Conservation (phyloP, 2,888 invertebrate species). For the Stenoptilia bipunctidactyla region DNA sequence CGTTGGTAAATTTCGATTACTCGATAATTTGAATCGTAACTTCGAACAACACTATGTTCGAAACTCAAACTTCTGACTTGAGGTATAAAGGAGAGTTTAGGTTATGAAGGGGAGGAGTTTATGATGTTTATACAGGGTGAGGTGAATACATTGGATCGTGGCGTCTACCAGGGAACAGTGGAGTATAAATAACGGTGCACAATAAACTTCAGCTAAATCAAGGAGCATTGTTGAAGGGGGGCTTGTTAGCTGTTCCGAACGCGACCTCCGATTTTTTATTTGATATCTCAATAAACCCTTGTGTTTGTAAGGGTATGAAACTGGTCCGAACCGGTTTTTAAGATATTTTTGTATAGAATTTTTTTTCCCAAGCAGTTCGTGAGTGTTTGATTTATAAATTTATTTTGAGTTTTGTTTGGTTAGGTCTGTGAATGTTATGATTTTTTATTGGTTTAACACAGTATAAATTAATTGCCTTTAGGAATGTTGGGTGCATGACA, state of each 20-base stretch:
- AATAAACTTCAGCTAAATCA: constrained; percentile 65
- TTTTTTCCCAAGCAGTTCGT: constrained; percentile 29
- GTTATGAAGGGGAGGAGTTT: constrained; percentile 7
- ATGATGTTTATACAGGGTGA: constrained; percentile 14
- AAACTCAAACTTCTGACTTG: constrained; percentile 7
- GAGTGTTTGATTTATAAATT: constrained; percentile 58
- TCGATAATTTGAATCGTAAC: no score
- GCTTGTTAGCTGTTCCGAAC: constrained; percentile 41
- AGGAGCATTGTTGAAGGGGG: constrained; percentile 59
- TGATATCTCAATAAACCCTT: constrained; percentile 66
- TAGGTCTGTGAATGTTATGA: constrained; percentile 27
- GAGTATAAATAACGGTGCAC: constrained; percentile 65
- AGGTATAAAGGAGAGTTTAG: constrained; percentile 13
- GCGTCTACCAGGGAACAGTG: constrained; percentile 31
- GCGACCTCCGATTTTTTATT: constrained; percentile 68
- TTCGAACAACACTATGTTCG: background rate
- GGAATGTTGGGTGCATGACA: no score
- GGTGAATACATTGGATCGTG: constrained; percentile 32
- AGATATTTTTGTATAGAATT: constrained; percentile 32
- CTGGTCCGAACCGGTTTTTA: constrained; percentile 31
- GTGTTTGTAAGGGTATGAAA: constrained; percentile 43
- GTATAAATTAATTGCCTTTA: constrained; percentile 19
- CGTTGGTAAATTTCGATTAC: constrained; percentile 27
- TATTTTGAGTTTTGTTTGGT: constrained; percentile 47
- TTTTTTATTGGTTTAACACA: constrained; percentile 32